Conservation (phyloP, 2,888 invertebrate genomes). For the Zygaena filipendulae region DNA sequence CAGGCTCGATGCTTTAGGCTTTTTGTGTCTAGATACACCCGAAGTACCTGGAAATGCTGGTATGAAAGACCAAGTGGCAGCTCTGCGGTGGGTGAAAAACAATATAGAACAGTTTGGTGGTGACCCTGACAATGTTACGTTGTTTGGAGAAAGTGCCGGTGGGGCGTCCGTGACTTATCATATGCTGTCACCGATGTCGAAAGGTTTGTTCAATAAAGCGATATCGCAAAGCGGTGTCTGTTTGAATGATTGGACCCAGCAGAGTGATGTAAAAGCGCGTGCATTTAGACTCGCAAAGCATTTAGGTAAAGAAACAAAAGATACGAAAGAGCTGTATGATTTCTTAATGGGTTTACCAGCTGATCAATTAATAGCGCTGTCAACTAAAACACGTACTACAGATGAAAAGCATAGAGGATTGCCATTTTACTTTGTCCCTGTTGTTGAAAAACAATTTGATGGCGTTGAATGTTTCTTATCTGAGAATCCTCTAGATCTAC, state of each 20-base stretch:
- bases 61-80: slow-evolving; percentile 43
- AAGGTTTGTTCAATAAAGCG: slow-evolving; percentile 42
- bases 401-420: slow-evolving; percentile 33
- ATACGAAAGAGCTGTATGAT: slow-evolving; percentile 27
- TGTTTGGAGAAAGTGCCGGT: slow-evolving; percentile 55
- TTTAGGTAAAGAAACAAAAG: slow-evolving; percentile 33
- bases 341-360: slow-evolving; percentile 31
- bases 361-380: slow-evolving; percentile 23
- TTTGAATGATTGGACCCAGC: slow-evolving; percentile 32
- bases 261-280: slow-evolving; percentile 23
- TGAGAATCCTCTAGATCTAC: slow-evolving; percentile 25
- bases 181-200: slow-evolving; percentile 44
- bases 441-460: slow-evolving; percentile 32
- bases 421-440: slow-evolving; percentile 35
- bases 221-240: slow-evolving; percentile 46
- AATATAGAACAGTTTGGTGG: slow-evolving; percentile 41
- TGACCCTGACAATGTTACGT: slow-evolving; percentile 36
- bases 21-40: slow-evolving; percentile 28
- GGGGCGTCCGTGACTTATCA: slow-evolving; percentile 39
- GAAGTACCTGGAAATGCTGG: slow-evolving; percentile 49
- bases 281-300: slow-evolving; percentile 33
- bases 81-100: slow-evolving; percentile 35
- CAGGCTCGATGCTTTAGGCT: slow-evolving; percentile 32
- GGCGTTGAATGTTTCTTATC: slow-evolving; percentile 29
- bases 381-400: slow-evolving; percentile 24